Evolutionary conservation across 2,888 invertebrate species (phyloP), one percentile per base, ranked within the genome.

Genomic region (Lepeophtheirus nordmannii): DNA sequence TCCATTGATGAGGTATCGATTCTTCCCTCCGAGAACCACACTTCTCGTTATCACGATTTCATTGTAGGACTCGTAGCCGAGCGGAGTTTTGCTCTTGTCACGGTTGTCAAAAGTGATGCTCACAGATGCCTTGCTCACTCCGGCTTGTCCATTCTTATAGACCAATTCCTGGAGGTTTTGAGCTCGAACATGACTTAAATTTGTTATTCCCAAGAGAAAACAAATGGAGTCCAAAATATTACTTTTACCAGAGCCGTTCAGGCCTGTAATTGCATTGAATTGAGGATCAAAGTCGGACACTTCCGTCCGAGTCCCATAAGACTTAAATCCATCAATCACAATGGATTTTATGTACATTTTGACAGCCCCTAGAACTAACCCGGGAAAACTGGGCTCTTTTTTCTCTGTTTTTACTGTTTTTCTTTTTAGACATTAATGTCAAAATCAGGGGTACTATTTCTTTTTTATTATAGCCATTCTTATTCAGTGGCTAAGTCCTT

Each of bases 191-290:
- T 92, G 89, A 1, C 83, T 82, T 69, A 97, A 81, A 76, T 94
- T 93, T 20, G 87, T 84, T 65, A 98, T 94, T 65, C 98, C 98
- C 37, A 98, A 79, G 10, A 98, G 87, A 76, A 98, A 99, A 76
- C 97, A 98, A 76, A 98, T 96, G 0, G 92, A 84, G 78, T 98
- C 98, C 68, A 98, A 80, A 74, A 98, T 89, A 74, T 97, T 97
- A 0, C 94, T 96, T 78, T 97, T 97, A 41, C 97, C 97, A 70
- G 90, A 92, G 10, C 97, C 97, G 77, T 98, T 98, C 60, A 97
- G 78, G 0, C 97, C 98, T 14, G 97, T 97, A 66, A 98, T 97
- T 5, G 97, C 98, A 73, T 97, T 98, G 75, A 98, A 98, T 75
- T 89, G 83, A 0, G 82, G 82, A 78, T 98, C 97, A 74, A 98